These are phyloP conservation scores for Pediacus dermestoides DNA, from an alignment of 2,888 invertebrate genomes.

Conservation along the genomic window DNA sequence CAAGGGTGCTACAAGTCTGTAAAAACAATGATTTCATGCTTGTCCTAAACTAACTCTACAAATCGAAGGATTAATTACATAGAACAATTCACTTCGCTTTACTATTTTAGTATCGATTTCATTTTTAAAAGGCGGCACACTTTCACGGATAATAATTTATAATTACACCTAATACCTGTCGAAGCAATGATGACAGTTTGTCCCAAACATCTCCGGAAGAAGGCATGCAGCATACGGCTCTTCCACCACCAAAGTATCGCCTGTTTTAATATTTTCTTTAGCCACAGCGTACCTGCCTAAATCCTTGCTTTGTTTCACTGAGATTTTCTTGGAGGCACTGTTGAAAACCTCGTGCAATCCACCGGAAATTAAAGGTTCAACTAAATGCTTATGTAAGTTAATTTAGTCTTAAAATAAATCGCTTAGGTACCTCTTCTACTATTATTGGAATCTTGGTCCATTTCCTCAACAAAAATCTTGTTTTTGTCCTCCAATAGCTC, in stretches of 20 bases:
- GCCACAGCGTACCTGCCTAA: slow-evolving; percentile 72
- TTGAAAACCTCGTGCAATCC: slow-evolving; percentile 43
- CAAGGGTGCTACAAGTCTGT: slow-evolving; percentile 61
- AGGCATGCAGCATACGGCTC: slow-evolving; percentile 71
- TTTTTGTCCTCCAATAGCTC: slow-evolving; percentile 20
- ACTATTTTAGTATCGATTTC: neutral
- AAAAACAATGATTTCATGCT: slow-evolving; percentile 20
- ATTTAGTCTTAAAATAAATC: no score
- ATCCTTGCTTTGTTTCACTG: slow-evolving; percentile 57
- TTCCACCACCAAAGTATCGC: slow-evolving; percentile 70
- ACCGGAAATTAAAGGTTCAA: neutral
- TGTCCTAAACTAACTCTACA: no score
- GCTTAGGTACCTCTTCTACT: no score
- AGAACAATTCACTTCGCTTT: no score
- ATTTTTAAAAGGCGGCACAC: no score
- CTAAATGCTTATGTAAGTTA: slow-evolving; percentile 1
- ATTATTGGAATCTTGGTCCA: neutral
- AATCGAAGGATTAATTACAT: no score
- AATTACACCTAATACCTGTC: slow-evolving; percentile 54
- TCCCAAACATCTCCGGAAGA: slow-evolving; percentile 68
- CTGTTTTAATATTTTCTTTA: slow-evolving; percentile 58
- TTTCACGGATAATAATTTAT: no score
- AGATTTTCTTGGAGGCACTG: slow-evolving; percentile 58
- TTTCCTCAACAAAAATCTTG: slow-evolving; percentile 7
- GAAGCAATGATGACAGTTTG: slow-evolving; percentile 79